These are phyloP conservation scores for Desmophyllum pertusum DNA, from an alignment of 92 coral and sea anemone genomes.

Conservation along the genomic window DNA sequence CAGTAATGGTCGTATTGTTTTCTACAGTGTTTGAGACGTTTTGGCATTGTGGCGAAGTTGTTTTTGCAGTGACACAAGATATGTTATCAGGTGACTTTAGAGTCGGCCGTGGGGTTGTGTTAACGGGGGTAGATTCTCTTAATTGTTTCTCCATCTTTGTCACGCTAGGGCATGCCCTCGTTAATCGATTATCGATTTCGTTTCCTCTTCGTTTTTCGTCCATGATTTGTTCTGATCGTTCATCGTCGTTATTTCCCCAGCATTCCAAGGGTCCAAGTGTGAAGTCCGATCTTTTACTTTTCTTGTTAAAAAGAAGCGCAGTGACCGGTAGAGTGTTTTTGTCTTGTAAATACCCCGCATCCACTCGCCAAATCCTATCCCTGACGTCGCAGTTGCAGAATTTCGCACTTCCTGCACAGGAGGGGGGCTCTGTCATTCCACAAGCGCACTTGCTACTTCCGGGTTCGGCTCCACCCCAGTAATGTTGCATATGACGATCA, in stretches of 20 bases:
- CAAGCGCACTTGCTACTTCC: slow-evolving; percentile 77
- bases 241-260: slow-evolving; percentile 64
- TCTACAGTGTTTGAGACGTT: neutral
- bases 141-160: neutral
- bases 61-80: neutral
- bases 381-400: slow-evolving; percentile 83
- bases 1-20: neutral
- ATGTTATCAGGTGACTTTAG: neutral
- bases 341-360: slow-evolving; percentile 67
- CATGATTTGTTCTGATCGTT: neutral
- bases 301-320: slow-evolving; percentile 50
- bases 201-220: neutral
- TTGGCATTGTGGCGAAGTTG: neutral
- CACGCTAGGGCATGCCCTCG: neutral
- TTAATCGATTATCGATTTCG: slow-evolving; percentile 8
- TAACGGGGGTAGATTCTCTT: neutral
- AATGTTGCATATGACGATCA: slow-evolving; percentile 41
- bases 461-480: slow-evolving; percentile 85
- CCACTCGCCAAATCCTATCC: slow-evolving; percentile 70
- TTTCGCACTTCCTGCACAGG: slow-evolving; percentile 52
- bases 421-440: slow-evolving; percentile 38
- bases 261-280: slow-evolving; percentile 85
- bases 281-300: slow-evolving; percentile 59
- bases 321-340: slow-evolving; percentile 73
- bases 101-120: neutral